These are phyloP conservation scores for Vidua macroura DNA, from an alignment of 2,113 vertebrate genomes.

Conservation along the genomic window DNA sequence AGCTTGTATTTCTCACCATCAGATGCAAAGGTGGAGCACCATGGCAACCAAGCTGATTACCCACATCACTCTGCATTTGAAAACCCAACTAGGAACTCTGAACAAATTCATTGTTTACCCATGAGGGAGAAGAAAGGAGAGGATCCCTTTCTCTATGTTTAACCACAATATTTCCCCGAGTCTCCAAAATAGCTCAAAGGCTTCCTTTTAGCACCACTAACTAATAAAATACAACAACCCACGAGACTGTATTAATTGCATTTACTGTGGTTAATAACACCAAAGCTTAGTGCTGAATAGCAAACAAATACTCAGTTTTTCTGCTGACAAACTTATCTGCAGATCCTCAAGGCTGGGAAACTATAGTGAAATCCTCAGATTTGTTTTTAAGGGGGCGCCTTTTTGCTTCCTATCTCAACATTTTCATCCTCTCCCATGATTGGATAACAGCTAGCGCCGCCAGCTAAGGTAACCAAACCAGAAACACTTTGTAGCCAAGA, in stretches of 20 bases:
- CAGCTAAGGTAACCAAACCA: neutral
- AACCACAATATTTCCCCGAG: neutral
- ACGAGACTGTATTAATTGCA: neutral
- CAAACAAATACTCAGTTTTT: neutral
- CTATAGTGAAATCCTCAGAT: neutral
- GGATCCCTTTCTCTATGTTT: neutral
- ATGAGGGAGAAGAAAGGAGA: neutral
- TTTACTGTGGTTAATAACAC: neutral
- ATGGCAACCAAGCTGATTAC: conserved; percentile 41
- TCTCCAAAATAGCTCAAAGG: neutral
- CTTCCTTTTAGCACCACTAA: neutral
- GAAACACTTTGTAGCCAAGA: neutral
- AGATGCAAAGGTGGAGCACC: neutral
- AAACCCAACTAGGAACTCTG: neutral
- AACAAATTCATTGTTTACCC: neutral
- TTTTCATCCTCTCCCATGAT: neutral
- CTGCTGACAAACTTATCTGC: neutral
- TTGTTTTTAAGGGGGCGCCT: neutral
- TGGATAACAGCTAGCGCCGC: neutral
- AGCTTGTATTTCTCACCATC: neutral
- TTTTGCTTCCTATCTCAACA: neutral
- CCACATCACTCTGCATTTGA: neutral
- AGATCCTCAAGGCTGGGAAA: neutral
- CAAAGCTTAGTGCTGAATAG: neutral
- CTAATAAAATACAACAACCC: neutral